Evolutionary conservation across 53 echinoderm and acorn worm species (phyloP).

Genomic region (Stichopus horrens): DNA sequence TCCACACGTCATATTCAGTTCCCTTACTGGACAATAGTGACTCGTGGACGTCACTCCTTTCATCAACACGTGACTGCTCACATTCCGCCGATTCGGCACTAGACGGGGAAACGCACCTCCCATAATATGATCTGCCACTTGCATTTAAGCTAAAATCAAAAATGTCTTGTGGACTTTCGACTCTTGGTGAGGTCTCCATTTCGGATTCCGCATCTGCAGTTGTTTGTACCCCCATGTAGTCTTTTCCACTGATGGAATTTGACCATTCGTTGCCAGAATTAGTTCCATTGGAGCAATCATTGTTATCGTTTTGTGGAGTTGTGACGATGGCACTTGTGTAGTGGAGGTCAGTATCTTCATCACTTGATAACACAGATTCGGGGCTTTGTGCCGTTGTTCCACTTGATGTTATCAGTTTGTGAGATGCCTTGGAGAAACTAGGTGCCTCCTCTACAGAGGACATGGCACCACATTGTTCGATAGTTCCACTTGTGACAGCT

Average conservation of each 20-base stretch:
- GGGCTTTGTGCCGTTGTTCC: not conserved
- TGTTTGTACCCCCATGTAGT: not conserved
- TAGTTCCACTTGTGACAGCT: too few species aligned
- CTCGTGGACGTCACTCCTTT: not conserved
- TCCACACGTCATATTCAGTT: not conserved
- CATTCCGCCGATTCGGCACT: not conserved
- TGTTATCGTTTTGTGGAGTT: not conserved
- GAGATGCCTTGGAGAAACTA: too few species aligned
- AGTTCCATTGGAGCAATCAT: not conserved
- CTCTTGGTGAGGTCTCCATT: not conserved
- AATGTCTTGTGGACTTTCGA: slow-evolving; percentile 5
- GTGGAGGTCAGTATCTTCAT: not conserved
- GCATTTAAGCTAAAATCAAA: slow-evolving; percentile 21
- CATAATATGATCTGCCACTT: not conserved
- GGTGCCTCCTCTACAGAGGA: too few species aligned
- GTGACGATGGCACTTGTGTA: too few species aligned
- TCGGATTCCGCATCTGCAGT: not conserved
- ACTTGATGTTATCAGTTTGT: not conserved
- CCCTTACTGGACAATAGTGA: not conserved
- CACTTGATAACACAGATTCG: not conserved
- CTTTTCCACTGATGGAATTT: not conserved
- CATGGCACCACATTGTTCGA: too few species aligned
- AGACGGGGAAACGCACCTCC: not conserved
- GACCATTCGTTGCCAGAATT: not conserved
- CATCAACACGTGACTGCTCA: not conserved